Conservation (phyloP, 2,797 vertebrate genomes). For the Anolis apletophallus region DNA sequence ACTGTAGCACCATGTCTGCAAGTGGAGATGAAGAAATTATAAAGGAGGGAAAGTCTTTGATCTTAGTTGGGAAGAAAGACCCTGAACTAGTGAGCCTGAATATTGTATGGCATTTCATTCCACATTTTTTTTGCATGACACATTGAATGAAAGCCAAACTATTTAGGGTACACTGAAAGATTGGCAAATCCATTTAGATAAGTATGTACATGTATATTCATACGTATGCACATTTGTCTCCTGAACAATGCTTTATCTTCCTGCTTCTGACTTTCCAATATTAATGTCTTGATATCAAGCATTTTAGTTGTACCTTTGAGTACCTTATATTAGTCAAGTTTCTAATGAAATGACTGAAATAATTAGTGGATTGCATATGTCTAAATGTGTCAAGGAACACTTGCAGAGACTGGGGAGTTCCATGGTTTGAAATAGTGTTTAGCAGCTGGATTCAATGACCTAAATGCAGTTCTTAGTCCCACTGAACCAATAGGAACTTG, state of each 20-base stretch:
- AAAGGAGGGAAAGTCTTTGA: neutral
- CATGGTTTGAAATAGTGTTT: neutral
- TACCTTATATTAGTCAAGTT: conserved; percentile 68
- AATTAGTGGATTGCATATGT: conserved; percentile 63
- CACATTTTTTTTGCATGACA: neutral
- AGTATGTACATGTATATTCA: neutral
- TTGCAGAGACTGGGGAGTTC: conserved; percentile 51
- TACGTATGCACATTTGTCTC: conserved; percentile 47
- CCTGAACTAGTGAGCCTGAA: neutral
- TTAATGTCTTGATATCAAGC: conserved; percentile 53
- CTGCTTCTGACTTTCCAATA: conserved; percentile 65
- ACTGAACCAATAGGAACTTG: too few species aligned
- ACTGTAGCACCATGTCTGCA: neutral
- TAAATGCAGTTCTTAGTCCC: too few species aligned
- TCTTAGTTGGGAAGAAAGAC: neutral
- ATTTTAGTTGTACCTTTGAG: conserved; percentile 65
- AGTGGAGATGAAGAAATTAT: neutral
- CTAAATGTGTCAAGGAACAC: conserved; percentile 70
- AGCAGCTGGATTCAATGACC: conserved; percentile 44
- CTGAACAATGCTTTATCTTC: conserved; percentile 48
- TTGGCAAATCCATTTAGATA: neutral
- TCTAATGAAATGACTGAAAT: conserved; percentile 64
- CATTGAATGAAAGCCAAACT: neutral
- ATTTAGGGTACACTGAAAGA: neutral
- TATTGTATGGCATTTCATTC: neutral